Evolutionary conservation across 2,113 vertebrate species (phyloP), one percentile per base, ranked within the genome.

Genomic region (Anoplopoma fimbria): DNA sequence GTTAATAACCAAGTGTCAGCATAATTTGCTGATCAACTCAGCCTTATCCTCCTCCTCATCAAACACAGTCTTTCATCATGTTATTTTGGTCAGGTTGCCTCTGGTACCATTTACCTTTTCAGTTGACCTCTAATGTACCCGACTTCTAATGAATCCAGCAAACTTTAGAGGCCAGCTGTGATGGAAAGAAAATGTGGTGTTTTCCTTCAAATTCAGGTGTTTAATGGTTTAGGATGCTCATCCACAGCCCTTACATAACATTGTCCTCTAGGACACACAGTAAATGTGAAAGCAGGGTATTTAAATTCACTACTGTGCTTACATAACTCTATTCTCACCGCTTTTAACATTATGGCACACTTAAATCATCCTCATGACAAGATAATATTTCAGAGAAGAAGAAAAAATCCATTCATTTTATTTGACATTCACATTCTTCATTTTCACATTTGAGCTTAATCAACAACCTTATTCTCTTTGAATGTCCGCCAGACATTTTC

Each of bases 401-500:
- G 9, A 55, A 45, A 47, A 15, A 58, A 38, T 38, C 8, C 0
- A n/a, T 71, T 47, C 1, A 19, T 31, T 64, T 36, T 14, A 23
- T 25, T 12, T n/a, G 2, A 69, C 64, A 67, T 42, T 76, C 53
- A 55, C 27, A 34, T 7, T 47, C 19, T 74, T 34, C 68, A 19
- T 69, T 74, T 33, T 60, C 49, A 69, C 21, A 42, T 73, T 45
- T 68, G 40, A 31, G 27, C 21, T 36, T 9, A 31, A 71, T 77
- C 21, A 76, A 19, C 33, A 45, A 76, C 45, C 47, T 47, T 1
- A 64, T 68, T 69, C 55, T 57, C n/a, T 76, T 17, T 77, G 62
- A 82, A 69, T 76, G 71, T 47, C 69, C 81, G 19, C 49, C 64
- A 38, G 62, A 51, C n/a, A 38, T 63, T 17, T 19, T 77, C 29